phyloP scores from a whole-genome alignment of 2,888 invertebrate genomes.

The Tuta absoluta region DNA sequence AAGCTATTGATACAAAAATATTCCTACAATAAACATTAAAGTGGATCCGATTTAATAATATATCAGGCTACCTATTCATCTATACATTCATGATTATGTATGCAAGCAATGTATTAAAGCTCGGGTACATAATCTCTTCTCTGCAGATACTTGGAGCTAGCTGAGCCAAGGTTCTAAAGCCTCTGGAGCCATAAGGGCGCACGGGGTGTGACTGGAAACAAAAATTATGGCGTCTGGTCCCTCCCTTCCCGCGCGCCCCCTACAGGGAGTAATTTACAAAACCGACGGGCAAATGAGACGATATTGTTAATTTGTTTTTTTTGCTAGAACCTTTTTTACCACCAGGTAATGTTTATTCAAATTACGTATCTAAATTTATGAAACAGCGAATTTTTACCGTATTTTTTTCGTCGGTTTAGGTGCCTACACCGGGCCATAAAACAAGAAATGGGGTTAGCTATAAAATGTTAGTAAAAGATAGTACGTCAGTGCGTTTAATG shows the following conservation, averaged over 20 bases:
- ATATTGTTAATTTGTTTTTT: conserved; percentile 40
- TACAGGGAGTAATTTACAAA: conserved; percentile 46
- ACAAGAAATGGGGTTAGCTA: conserved; percentile 8
- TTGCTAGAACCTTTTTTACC: conserved; percentile 7
- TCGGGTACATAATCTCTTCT: conserved; percentile 25
- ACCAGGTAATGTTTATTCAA: conserved; percentile 16
- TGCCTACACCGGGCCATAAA: background rate
- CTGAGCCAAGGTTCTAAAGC: conserved; percentile 37
- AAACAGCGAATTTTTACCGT: background rate
- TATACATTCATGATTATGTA: conserved; percentile 9
- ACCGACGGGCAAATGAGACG: conserved; percentile 46
- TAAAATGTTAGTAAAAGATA: conserved; percentile 10
- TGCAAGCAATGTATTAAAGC: conserved; percentile 28
- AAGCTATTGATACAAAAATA: background rate
- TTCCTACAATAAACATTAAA: background rate
- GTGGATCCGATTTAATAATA: background rate
- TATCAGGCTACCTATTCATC: background rate
- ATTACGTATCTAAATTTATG: background rate
- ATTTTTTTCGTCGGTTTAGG: conserved; percentile 4
- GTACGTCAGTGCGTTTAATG: conserved; percentile 16
- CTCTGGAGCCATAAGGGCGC: conserved; percentile 35
- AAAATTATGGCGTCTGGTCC: conserved; percentile 50
- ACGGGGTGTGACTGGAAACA: conserved; percentile 49
- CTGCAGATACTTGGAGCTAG: conserved; percentile 15
- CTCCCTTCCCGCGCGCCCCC: conserved; percentile 36